Evolutionary conservation across 2,797 vertebrate genomes (phyloP).

Genomic region (Alosa sapidissima): DNA sequence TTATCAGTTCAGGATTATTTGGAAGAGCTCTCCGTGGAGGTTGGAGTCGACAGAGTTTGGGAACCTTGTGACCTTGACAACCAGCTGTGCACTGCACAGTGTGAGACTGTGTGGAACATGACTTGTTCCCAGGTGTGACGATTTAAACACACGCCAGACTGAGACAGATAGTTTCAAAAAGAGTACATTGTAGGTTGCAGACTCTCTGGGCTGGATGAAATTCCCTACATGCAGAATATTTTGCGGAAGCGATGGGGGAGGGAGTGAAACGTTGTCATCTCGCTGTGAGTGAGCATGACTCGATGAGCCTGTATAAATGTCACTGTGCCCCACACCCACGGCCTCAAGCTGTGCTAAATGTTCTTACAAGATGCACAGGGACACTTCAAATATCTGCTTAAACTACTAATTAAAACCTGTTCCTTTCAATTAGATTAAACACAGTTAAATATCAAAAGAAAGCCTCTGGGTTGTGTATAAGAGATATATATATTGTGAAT

Average conservation of each 20-base stretch:
- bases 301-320: conserved; percentile 73
- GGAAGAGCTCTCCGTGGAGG: background rate
- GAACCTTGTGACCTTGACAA: conserved; percentile 14
- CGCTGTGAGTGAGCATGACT: conserved; percentile 53
- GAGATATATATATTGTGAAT: background rate
- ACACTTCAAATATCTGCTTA: conserved; percentile 33
- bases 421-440: conserved; percentile 41
- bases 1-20: conserved; percentile 14
- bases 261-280: background rate
- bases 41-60: background rate
- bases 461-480: background rate
- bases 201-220: background rate
- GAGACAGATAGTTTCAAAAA: background rate
- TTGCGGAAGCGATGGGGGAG: conserved; percentile 3
- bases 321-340: conserved; percentile 59
- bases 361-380: conserved; percentile 52
- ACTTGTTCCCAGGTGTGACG: background rate
- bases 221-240: background rate
- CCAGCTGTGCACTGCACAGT: background rate
- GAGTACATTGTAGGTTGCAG: background rate
- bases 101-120: background rate
- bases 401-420: conserved; percentile 44
- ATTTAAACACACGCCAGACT: background rate
- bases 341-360: conserved; percentile 62
- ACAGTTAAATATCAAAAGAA: conserved; percentile 36